Evolutionary conservation across 2,797 vertebrate species (phyloP).

Genomic region (Anabas testudineus): DNA sequence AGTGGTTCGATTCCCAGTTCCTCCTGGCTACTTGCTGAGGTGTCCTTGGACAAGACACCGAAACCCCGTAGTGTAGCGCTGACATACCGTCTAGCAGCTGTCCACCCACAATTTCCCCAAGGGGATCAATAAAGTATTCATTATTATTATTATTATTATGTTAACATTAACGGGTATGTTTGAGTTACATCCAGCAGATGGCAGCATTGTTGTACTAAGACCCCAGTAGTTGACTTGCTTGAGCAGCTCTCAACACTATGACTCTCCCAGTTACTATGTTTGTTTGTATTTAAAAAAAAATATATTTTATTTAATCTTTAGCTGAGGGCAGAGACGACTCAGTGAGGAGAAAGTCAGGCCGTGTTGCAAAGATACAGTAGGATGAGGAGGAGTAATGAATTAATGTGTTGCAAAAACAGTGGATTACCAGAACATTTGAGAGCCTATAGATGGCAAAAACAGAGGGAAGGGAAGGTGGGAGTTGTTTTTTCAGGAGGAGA

Average conservation of each 20-base stretch:
- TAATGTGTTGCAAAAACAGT: constrained; percentile 14
- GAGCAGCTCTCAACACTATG: background rate
- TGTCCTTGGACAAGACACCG: too few relatives aligned
- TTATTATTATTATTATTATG: too few relatives aligned
- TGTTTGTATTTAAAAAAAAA: background rate
- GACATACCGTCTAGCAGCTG: too few relatives aligned
- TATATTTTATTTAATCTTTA: constrained; percentile 30
- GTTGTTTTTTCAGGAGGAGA: background rate
- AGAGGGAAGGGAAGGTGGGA: background rate
- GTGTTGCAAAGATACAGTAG: background rate
- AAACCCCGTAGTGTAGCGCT: too few relatives aligned
- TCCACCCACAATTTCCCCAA: too few relatives aligned
- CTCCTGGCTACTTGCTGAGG: too few relatives aligned
- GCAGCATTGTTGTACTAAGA: constrained; percentile 29
- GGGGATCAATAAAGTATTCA: too few relatives aligned
- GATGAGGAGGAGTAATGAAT: background rate
- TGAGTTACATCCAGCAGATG: constrained; percentile 47
- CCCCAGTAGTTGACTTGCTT: background rate
- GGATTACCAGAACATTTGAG: constrained; percentile 6
- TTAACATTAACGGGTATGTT: too few relatives aligned
- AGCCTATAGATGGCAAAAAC: constrained; percentile 11
- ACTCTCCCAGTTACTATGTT: background rate
- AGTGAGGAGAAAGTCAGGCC: background rate
- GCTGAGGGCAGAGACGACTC: constrained; percentile 1
- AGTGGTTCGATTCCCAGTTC: too few relatives aligned